Evolutionary conservation across 2,888 invertebrate species (phyloP).

Genomic region (Brassicogethes aeneus): DNA sequence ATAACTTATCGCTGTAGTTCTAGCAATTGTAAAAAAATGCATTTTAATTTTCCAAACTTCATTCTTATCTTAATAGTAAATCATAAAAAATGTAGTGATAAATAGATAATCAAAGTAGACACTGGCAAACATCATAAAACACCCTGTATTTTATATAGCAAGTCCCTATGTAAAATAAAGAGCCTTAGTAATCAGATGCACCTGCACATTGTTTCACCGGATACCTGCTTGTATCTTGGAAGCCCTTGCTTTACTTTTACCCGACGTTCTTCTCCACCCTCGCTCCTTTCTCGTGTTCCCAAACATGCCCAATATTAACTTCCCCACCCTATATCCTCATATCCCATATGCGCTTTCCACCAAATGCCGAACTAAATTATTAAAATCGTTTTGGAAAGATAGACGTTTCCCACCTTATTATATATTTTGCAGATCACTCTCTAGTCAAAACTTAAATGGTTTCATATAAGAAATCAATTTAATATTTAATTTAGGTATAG

Average conservation of each 20-base stretch:
- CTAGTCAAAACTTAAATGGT: no score
- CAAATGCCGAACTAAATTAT: constrained; percentile 25
- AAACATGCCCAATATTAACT: constrained; percentile 6
- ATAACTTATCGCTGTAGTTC: no score
- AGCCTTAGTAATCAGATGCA: constrained; percentile 14
- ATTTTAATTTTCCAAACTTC: no score
- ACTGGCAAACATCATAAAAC: no score
- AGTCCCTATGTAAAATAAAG: background rate
- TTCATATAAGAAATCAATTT: no score
- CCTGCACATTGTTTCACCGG: constrained; percentile 24
- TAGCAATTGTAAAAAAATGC: no score
- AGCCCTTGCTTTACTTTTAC: constrained; percentile 10
- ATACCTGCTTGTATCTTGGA: constrained; percentile 18
- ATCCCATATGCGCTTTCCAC: constrained; percentile 16
- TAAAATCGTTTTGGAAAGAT: constrained; percentile 3
- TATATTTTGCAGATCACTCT: no score
- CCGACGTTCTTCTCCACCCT: constrained; percentile 5
- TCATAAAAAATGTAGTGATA: no score
- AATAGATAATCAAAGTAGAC: no score
- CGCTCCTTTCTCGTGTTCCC: constrained; percentile 9
- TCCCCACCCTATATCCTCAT: constrained; percentile 5
- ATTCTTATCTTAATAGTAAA: no score
- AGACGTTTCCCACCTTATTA: background rate
- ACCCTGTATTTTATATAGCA: background rate
- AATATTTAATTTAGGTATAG: no score